phyloP scores from a whole-genome alignment of 2,888 invertebrate genomes.

The Tenthredo amoena region DNA sequence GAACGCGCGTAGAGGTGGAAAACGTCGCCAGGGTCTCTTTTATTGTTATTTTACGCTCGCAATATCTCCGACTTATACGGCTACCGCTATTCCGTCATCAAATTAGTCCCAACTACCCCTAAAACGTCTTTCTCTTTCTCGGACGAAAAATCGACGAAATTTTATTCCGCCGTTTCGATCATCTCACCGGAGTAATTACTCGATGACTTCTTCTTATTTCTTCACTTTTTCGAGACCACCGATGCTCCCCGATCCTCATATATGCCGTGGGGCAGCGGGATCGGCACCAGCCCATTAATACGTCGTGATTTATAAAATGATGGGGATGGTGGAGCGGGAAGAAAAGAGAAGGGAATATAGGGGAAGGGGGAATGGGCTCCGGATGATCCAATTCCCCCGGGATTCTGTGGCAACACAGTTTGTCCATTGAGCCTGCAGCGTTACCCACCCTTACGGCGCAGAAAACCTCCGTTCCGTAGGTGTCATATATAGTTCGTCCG shows the following conservation, averaged over 20 bases:
- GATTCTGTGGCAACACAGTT: conserved; percentile 77
- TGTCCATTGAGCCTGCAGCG: conserved; percentile 76
- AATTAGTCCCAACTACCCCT: conserved; percentile 75
- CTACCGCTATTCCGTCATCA: conserved; percentile 65
- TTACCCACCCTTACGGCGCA: conserved; percentile 61
- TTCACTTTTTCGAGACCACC: neutral
- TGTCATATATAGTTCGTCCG: conserved; percentile 60
- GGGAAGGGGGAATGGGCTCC: conserved; percentile 59
- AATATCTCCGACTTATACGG: conserved; percentile 72
- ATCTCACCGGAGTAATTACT: no score
- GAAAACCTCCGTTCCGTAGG: conserved; percentile 8
- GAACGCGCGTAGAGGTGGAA: no score
- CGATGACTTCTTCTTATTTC: neutral
- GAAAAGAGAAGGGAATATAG: neutral
- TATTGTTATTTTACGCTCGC: conserved; percentile 77
- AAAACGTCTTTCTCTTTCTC: conserved; percentile 58
- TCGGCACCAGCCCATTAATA: neutral
- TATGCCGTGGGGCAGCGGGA: neutral
- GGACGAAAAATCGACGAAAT: neutral
- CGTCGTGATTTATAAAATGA: conserved; percentile 36
- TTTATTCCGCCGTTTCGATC: no score
- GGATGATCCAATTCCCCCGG: conserved; percentile 70
- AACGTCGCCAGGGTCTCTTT: conserved; percentile 59
- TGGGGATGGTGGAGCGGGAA: neutral
- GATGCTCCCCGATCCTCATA: neutral